Percentiles rank a stretch among this genome's conserved stretches.
Evolutionary conservation across 2,888 invertebrate species (phyloP).

Genomic region (Trichacis sp.): DNA sequence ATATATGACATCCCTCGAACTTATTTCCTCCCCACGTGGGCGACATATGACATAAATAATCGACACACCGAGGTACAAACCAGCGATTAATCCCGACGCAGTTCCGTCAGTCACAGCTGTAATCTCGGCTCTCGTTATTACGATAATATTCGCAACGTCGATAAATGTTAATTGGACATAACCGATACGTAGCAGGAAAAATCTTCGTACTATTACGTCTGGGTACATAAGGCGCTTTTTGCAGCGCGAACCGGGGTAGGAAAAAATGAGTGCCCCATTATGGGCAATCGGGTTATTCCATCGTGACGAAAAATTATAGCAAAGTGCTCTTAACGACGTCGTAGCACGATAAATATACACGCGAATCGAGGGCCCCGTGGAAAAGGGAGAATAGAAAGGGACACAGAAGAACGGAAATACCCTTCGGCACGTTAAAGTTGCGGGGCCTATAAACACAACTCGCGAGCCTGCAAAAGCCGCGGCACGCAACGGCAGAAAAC

Average conservation of each 20-base stretch:
- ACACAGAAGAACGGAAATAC: slow-evolving; percentile 37
- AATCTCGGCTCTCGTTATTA: too few relatives aligned
- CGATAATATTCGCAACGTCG: not conserved
- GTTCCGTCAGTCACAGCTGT: too few relatives aligned
- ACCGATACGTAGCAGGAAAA: not conserved
- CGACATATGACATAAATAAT: too few relatives aligned
- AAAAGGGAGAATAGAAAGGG: slow-evolving; percentile 19
- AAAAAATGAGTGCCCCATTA: slow-evolving; percentile 22
- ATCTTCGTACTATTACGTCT: too few relatives aligned
- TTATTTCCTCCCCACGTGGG: too few relatives aligned
- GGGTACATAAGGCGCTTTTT: not conserved
- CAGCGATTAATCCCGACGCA: too few relatives aligned
- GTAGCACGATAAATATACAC: slow-evolving; percentile 39
- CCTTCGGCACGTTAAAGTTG: slow-evolving; percentile 50
- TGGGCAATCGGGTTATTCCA: slow-evolving; percentile 36
- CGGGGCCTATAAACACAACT: slow-evolving; percentile 50
- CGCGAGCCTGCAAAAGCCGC: slow-evolving; percentile 35
- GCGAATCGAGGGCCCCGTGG: slow-evolving; percentile 3
- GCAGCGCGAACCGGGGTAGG: not conserved
- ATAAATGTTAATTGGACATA: not conserved
- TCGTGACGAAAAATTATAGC: slow-evolving; percentile 38
- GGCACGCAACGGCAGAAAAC: slow-evolving; percentile 54
- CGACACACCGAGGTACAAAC: too few relatives aligned
- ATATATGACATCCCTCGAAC: too few relatives aligned
- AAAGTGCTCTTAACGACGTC: slow-evolving; percentile 42